These are phyloP conservation scores for Cremastobaeus sp. DNA, from an alignment of 2,888 invertebrate genomes.

Conservation along the genomic window DNA sequence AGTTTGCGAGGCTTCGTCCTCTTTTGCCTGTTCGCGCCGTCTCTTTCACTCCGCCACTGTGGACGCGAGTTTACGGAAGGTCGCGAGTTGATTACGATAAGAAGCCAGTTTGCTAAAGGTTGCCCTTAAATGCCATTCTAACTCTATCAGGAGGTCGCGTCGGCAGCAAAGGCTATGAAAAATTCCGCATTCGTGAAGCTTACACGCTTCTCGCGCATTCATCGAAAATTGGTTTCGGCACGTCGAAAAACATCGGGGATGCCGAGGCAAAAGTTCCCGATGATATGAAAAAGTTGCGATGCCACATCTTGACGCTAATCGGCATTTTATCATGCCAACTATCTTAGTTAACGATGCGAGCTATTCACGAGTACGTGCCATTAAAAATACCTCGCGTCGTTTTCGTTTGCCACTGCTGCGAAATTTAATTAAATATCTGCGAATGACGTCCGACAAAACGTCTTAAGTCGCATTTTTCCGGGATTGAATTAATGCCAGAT, in stretches of 20 bases:
- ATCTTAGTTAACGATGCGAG: conserved; percentile 55
- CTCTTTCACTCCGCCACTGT: not conserved
- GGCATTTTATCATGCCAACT: conserved; percentile 59
- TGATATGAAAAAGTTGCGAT: conserved; percentile 48
- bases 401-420: conserved; percentile 30
- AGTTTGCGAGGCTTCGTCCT: conserved; percentile 3
- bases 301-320: conserved; percentile 56
- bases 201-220: conserved; percentile 35
- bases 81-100: conserved; percentile 61
- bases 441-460: conserved; percentile 29
- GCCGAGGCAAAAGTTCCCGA: conserved; percentile 43
- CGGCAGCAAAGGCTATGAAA: conserved; percentile 27
- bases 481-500: conserved; percentile 32
- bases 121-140: conserved; percentile 62
- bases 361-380: conserved; percentile 52
- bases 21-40: not conserved
- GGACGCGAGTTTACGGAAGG: conserved; percentile 50
- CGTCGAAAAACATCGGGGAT: conserved; percentile 43
- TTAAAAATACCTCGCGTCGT: conserved; percentile 48
- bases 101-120: conserved; percentile 58
- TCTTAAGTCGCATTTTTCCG: conserved; percentile 41
- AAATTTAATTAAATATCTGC: conserved; percentile 53
- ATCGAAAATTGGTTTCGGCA: conserved; percentile 51
- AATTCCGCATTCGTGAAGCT: conserved; percentile 37
- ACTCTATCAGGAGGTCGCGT: conserved; percentile 46